Evolutionary conservation across 2,113 vertebrate genomes (phyloP).

Genomic region (Leptodactylus fuscus): DNA sequence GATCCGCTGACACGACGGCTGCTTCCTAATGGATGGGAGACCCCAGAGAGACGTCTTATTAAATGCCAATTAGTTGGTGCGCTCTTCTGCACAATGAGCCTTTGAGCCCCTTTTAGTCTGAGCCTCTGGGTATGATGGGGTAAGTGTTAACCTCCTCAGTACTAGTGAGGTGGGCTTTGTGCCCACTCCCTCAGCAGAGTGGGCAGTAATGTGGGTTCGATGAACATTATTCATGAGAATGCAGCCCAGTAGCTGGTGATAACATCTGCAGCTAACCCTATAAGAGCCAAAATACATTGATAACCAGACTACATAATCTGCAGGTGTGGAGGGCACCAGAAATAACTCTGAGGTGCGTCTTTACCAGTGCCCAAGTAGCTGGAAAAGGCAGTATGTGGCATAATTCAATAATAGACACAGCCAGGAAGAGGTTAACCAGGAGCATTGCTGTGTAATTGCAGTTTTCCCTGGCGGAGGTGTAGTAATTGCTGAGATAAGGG

Average conservation of each 20-base stretch:
- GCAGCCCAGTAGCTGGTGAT: neutral
- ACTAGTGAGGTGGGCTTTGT: neutral
- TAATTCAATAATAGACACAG: neutral
- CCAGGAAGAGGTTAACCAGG: conserved; percentile 36
- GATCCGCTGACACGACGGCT: conserved; percentile 44
- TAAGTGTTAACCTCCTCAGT: neutral
- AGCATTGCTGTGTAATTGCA: conserved; percentile 42
- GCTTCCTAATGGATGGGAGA: conserved; percentile 54
- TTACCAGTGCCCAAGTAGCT: neutral
- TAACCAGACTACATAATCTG: neutral
- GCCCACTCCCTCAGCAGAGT: neutral
- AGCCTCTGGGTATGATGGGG: neutral
- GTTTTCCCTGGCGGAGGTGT: conserved; percentile 31
- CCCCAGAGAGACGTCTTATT: conserved; percentile 47
- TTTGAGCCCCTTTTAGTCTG: conserved; percentile 29
- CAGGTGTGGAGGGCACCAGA: neutral
- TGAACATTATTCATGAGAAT: neutral
- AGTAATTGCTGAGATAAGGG: conserved; percentile 54
- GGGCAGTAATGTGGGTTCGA: neutral
- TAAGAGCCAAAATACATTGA: neutral
- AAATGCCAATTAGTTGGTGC: conserved; percentile 55
- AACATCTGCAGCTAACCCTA: neutral
- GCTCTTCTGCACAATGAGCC: neutral
- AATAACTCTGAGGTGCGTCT: neutral
- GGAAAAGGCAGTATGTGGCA: neutral